These are phyloP conservation scores for Macrotis lagotis DNA, from an alignment of 2,113 vertebrate species.

Conservation along the genomic window DNA sequence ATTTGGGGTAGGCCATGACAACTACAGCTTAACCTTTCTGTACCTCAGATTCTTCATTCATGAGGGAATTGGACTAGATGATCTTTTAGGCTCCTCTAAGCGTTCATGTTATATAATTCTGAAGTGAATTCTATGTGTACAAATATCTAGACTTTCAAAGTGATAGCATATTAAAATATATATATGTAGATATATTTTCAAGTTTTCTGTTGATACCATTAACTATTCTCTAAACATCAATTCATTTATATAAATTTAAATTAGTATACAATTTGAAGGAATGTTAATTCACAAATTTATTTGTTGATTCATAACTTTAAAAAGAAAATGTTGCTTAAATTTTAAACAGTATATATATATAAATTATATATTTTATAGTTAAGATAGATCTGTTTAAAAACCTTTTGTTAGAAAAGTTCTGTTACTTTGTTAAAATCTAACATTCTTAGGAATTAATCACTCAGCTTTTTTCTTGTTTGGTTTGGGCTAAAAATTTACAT, in stretches of 20 bases:
- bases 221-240: constrained; percentile 23
- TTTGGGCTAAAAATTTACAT: not conserved
- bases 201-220: not conserved
- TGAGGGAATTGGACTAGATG: not conserved
- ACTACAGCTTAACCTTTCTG: not conserved
- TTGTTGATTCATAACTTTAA: not conserved
- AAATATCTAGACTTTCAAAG: not conserved
- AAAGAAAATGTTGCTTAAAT: not conserved
- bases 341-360: not conserved
- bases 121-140: not conserved
- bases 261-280: constrained; percentile 25
- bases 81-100: not conserved
- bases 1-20: not conserved
- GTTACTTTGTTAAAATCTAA: not conserved
- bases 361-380: constrained; percentile 17
- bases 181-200: no score
- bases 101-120: not conserved
- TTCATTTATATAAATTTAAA: constrained; percentile 40
- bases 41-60: not conserved
- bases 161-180: not conserved
- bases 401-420: not conserved
- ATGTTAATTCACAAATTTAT: not conserved
- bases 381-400: not conserved
- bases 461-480: not conserved
- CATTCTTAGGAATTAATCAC: not conserved